phyloP scores from a whole-genome alignment of 2,797 vertebrate species.

The Sylvilagus floridanus region DNA sequence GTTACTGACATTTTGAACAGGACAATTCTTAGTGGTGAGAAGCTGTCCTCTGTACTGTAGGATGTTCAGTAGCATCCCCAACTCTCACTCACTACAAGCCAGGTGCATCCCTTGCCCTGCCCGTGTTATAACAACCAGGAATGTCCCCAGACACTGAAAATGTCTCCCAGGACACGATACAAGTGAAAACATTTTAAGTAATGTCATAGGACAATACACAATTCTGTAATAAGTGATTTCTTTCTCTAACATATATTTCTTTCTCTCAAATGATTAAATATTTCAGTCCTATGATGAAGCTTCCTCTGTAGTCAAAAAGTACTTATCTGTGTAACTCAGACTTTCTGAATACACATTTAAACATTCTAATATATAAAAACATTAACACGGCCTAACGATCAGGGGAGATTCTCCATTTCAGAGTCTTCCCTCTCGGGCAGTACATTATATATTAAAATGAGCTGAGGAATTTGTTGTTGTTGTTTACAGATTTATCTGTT shows the following conservation, averaged over 20 bases:
- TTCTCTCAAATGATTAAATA: not conserved
- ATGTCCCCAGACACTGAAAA: not conserved
- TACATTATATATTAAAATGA: not conserved
- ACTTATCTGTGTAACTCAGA: not conserved
- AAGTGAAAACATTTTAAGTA: slow-evolving; percentile 7
- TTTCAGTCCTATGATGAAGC: not conserved
- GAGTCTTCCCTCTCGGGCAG: not conserved
- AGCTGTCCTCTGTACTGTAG: not conserved
- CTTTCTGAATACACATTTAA: slow-evolving; percentile 11
- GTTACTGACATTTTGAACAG: not conserved
- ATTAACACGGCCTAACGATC: not conserved
- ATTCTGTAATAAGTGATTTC: not conserved
- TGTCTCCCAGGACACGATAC: not conserved
- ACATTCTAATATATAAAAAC: not conserved
- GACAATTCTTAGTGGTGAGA: not conserved
- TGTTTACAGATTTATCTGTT: too few species aligned
- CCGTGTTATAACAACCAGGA: not conserved
- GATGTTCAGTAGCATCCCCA: not conserved
- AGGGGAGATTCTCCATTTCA: not conserved
- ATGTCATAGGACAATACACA: not conserved
- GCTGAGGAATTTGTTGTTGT: not conserved
- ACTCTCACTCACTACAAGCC: not conserved
- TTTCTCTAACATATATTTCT: not conserved
- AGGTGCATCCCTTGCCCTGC: not conserved
- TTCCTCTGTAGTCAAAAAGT: not conserved